Base-by-base conservation (phyloP, 2,797 vertebrate genomes). In the Molossus alvarezi region DNA sequence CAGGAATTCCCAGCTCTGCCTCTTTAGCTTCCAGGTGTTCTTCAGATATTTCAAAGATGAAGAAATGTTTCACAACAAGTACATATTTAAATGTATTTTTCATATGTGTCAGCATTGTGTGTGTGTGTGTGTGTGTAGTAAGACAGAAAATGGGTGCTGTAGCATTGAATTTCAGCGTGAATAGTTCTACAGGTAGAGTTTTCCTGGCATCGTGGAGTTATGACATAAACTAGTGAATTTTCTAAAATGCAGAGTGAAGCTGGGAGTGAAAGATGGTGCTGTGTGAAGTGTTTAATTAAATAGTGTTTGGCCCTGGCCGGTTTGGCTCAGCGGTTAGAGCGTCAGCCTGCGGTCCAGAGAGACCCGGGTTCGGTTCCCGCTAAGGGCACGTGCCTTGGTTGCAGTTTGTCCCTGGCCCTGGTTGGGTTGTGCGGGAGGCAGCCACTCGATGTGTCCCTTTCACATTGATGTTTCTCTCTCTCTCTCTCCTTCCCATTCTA, bases 231-330 rank as follows among this genome's bases (percentile, higher is more conserved):
- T 84, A 80, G 23, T 48, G 88, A 75, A 41, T 84, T 15, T 57
- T 83, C 48, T 58, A 80, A 88, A 91, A 95, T 85, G 6, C 60
- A 84, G n/a, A 91, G 45, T 76, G 60, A 69, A 80, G 5, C 53
- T 25, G 33, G 20, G 33, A 65, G 17, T 90, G 17, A 17, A 69
- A 65, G 2, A 77, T 37, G 6, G 37, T 64, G 13, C n/a, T 84
- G 9, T 4, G 67, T 25, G 51, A 83, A n/a, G 14, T 77, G 65
- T 75, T 57, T 80, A 76, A 90, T 48, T 20, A 83, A 73, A 11
- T 45, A 29, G 4, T 64, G 41, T n/a, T 33, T 33, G 33, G 33
- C 33, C 33, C 33, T 33, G 33, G 33, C 2, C 33, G 33, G 33
- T 33, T 33, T 33, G 33, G 33, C 33, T 33, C 33, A 33, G 33